A percentile compares a stretch with the other conserved stretches of the same genome.
Evolutionary conservation across 2,797 vertebrate species (phyloP).

Genomic region (Helostoma temminkii): DNA sequence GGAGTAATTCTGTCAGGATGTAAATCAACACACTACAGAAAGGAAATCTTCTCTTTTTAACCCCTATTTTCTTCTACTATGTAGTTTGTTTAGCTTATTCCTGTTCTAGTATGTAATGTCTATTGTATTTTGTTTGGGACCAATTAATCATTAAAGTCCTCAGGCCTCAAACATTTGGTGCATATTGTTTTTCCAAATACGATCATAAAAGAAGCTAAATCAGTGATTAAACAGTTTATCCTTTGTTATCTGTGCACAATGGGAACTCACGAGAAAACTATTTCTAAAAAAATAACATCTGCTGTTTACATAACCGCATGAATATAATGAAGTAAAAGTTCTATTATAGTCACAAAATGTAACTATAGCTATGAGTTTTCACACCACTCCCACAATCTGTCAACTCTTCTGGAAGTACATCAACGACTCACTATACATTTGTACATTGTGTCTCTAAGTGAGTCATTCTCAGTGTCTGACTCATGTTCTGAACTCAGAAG

Average conservation of each 20-base stretch:
- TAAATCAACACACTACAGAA: conserved; percentile 7
- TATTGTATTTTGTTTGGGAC: conserved; percentile 17
- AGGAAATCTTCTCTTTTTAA: neutral
- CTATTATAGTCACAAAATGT: conserved; percentile 7
- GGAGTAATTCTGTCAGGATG: conserved; percentile 11
- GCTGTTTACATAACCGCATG: conserved; percentile 54
- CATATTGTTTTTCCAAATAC: conserved; percentile 27
- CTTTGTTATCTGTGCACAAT: conserved; percentile 19
- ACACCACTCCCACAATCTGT: conserved; percentile 44
- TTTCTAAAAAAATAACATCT: conserved; percentile 50
- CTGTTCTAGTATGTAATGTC: neutral
- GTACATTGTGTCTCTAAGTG: neutral
- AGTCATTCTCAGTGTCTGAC: conserved; percentile 8
- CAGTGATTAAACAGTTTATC: conserved; percentile 16
- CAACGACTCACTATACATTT: neutral
- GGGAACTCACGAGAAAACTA: conserved; percentile 22
- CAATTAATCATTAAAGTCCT: too few species aligned
- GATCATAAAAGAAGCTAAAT: conserved; percentile 33
- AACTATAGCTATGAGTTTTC: conserved; percentile 41
- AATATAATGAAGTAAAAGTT: conserved; percentile 42
- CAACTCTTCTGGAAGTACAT: conserved; percentile 1
- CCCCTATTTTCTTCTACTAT: conserved; percentile 5
- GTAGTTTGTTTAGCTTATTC: conserved; percentile 16
- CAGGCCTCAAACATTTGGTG: conserved; percentile 30
- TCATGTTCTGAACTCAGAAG: neutral